Conservation (phyloP, 2,888 invertebrate genomes). For the Heteromyza rotundicornis region DNA sequence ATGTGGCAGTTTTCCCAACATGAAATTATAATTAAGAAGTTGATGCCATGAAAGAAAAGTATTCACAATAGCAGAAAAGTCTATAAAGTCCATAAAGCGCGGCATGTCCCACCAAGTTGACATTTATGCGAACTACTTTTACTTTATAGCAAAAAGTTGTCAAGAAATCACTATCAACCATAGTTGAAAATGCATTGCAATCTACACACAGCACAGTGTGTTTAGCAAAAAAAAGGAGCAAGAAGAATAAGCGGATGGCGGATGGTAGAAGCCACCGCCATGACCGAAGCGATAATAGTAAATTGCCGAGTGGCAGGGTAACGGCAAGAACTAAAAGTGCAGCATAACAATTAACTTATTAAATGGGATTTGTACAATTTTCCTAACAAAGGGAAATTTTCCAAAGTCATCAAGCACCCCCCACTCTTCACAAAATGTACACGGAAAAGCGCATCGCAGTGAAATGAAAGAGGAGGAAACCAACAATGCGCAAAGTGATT, state of each 20-base stretch:
- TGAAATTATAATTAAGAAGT: constrained; percentile 50
- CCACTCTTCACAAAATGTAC: too few species aligned
- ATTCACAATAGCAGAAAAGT: constrained; percentile 27
- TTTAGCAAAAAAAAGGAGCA: background rate
- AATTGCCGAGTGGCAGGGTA: constrained; percentile 30
- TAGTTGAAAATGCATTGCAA: too few species aligned
- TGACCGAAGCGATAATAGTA: constrained; percentile 34
- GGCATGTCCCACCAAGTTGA: constrained; percentile 40
- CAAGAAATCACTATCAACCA: too few species aligned
- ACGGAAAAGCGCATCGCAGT: too few species aligned
- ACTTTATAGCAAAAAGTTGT: background rate
- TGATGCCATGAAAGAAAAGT: constrained; percentile 45
- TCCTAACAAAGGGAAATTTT: constrained; percentile 34
- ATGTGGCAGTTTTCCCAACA: too few species aligned
- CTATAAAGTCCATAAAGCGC: constrained; percentile 30
- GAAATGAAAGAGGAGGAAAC: too few species aligned
- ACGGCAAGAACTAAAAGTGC: constrained; percentile 34
- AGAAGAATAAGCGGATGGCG: background rate
- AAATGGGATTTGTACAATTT: constrained; percentile 40
- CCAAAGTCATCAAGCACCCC: too few species aligned
- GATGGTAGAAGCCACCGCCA: constrained; percentile 21
- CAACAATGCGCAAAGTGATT: too few species aligned
- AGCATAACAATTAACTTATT: constrained; percentile 56
- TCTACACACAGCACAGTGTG: constrained; percentile 8
- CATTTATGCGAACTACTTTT: constrained; percentile 42